These are phyloP conservation scores for Echinometra lucunter DNA, from an alignment of 53 echinoderm and acorn worm genomes.

Conservation along the genomic window DNA sequence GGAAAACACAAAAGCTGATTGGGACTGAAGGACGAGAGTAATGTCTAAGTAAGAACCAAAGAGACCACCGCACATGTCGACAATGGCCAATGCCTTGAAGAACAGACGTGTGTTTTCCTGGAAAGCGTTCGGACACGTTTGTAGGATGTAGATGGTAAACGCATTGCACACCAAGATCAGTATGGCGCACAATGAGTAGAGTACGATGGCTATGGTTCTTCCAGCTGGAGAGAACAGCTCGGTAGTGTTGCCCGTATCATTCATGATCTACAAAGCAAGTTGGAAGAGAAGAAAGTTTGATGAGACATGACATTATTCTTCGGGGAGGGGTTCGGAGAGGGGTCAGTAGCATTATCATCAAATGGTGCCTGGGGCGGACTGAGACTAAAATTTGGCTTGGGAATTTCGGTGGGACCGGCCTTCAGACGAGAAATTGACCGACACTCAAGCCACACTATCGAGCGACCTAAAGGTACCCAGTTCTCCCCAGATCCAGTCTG, in stretches of 20 bases:
- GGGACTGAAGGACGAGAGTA: not conserved
- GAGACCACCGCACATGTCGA: slow-evolving; percentile 9
- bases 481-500: too few relatives aligned
- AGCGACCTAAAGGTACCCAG: too few relatives aligned
- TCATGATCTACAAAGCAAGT: not conserved
- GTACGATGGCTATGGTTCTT: not conserved
- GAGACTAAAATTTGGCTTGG: too few relatives aligned
- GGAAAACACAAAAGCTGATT: too few relatives aligned
- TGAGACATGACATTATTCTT: too few relatives aligned
- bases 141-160: not conserved
- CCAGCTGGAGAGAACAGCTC: not conserved
- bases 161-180: slow-evolving; percentile 33
- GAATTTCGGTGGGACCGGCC: too few relatives aligned
- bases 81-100: slow-evolving; percentile 39
- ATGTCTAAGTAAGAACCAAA: not conserved
- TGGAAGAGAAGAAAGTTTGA: too few relatives aligned
- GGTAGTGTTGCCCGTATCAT: not conserved
- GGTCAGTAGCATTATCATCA: too few relatives aligned
- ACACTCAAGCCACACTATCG: too few relatives aligned
- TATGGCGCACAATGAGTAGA: not conserved
- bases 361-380: too few relatives aligned
- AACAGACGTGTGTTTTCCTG: slow-evolving; percentile 21
- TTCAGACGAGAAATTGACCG: too few relatives aligned
- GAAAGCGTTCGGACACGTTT: slow-evolving; percentile 3
- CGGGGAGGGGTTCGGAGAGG: too few relatives aligned